These are phyloP conservation scores for Drosophila gaucha DNA, from an alignment of 2,888 invertebrate genomes.

Conservation along the genomic window DNA sequence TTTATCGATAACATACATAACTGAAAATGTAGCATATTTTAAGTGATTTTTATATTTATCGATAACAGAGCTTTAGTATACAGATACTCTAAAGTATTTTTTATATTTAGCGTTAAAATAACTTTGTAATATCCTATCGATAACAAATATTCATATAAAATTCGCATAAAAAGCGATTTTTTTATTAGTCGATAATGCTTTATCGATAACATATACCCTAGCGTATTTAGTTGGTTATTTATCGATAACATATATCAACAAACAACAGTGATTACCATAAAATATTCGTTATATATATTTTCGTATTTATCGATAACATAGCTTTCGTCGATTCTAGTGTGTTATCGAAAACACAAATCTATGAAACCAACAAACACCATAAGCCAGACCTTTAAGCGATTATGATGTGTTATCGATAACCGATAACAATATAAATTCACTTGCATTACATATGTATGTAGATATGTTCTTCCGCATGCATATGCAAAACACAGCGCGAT, in stretches of 20 bases:
- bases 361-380: too few relatives aligned
- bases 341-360: background rate
- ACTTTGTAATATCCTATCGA: too few relatives aligned
- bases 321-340: rapidly evolving
- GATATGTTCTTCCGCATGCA: too few relatives aligned
- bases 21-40: background rate
- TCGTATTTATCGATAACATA: background rate
- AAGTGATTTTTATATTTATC: background rate
- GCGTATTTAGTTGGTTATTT: too few relatives aligned
- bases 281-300: background rate
- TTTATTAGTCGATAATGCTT: too few relatives aligned
- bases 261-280: background rate
- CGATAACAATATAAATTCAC: background rate
- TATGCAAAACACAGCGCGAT: background rate
- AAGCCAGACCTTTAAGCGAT: too few relatives aligned
- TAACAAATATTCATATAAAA: too few relatives aligned
- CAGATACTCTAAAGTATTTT: too few relatives aligned
- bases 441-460: too few relatives aligned
- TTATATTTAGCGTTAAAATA: too few relatives aligned
- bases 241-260: background rate
- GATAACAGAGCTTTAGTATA: background rate
- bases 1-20: background rate
- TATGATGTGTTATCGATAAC: background rate
- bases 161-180: too few relatives aligned
- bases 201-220: too few relatives aligned